These are phyloP conservation scores for Caenorhabditis wallacei DNA, from an alignment of 2,888 invertebrate species.

Conservation along the genomic window DNA sequence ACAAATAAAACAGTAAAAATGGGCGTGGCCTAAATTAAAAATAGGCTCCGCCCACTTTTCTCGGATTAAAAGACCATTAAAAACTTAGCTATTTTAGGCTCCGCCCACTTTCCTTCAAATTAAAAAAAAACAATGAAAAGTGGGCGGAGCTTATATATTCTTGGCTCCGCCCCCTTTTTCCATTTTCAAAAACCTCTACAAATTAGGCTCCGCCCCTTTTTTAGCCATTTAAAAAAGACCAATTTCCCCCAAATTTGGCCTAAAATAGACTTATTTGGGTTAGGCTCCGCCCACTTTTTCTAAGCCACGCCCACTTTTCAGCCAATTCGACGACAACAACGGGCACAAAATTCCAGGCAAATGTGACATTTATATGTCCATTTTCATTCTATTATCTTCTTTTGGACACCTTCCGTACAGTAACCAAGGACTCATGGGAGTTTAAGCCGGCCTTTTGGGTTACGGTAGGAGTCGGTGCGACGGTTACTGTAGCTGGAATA, in stretches of 20 bases:
- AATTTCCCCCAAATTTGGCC: too few relatives aligned
- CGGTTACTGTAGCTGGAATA: background rate
- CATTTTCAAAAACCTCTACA: too few relatives aligned
- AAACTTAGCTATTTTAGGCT: background rate
- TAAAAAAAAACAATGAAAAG: too few relatives aligned
- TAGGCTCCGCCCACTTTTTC: too few relatives aligned
- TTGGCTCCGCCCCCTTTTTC: too few relatives aligned
- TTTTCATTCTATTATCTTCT: conserved; percentile 3
- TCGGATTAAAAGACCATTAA: background rate
- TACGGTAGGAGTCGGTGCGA: background rate
- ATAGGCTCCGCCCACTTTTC: background rate
- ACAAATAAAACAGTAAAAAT: too few relatives aligned
- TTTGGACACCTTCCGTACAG: background rate
- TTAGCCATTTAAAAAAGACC: too few relatives aligned
- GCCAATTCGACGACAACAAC: background rate
- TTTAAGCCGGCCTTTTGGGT: background rate
- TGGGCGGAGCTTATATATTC: too few relatives aligned
- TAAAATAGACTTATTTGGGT: too few relatives aligned
- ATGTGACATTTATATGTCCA: conserved; percentile 22
- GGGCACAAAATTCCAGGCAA: background rate
- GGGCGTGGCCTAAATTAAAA: too few relatives aligned
- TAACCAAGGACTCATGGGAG: conserved; percentile 1
- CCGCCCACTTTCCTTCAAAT: too few relatives aligned
- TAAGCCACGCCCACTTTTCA: background rate
- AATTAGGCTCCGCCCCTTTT: background rate